Evolutionary conservation across 2,797 vertebrate genomes (phyloP).

Genomic region (Microctenopoma steveboyesi): DNA sequence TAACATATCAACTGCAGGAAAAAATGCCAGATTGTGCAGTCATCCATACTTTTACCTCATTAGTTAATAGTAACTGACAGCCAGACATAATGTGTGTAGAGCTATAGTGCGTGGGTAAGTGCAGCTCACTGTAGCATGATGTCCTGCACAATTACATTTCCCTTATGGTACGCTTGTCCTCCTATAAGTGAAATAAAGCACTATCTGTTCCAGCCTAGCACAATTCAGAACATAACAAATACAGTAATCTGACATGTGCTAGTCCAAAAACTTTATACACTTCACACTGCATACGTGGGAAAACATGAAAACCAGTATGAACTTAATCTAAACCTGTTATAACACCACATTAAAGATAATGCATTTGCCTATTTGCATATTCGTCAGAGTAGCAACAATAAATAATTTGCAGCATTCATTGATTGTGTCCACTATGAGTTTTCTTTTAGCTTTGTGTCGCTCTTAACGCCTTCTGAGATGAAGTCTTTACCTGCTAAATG

Average conservation of each 20-base stretch:
- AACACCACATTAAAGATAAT: no score
- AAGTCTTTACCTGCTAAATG: background rate
- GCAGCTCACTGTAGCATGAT: constrained; percentile 42
- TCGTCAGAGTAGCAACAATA: background rate
- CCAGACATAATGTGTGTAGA: constrained; percentile 23
- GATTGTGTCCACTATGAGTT: background rate
- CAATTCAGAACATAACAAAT: constrained; percentile 4
- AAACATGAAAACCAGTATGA: constrained; percentile 1
- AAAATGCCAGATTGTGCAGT: background rate
- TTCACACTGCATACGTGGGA: background rate
- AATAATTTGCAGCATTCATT: background rate
- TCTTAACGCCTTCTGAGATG: background rate
- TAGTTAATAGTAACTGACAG: constrained; percentile 19
- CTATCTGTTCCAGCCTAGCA: constrained; percentile 22
- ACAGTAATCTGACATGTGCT: background rate
- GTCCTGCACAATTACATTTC: constrained; percentile 28
- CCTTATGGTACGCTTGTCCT: constrained; percentile 26
- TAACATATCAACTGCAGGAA: background rate
- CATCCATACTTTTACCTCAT: constrained; percentile 13
- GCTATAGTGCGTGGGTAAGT: constrained; percentile 4
- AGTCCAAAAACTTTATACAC: constrained; percentile 7
- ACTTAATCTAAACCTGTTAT: background rate
- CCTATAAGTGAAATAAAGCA: background rate
- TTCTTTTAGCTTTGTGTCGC: background rate
- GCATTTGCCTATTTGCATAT: background rate